Conservation (phyloP, 1,140 invertebrate species). For the Eueides isabella region DNA sequence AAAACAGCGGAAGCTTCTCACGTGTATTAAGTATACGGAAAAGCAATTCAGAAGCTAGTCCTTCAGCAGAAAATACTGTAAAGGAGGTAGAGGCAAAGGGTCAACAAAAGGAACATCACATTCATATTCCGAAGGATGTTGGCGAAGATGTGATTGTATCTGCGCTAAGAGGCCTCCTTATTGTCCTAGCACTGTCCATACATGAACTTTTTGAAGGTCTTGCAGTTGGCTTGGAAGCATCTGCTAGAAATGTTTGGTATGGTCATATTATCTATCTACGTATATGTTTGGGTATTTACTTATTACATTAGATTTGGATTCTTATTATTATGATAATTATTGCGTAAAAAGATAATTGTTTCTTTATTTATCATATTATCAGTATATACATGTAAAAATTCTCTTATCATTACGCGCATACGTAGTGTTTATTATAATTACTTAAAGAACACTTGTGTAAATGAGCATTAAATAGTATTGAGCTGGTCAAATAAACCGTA, state of each 20-base stretch:
- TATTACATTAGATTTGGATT: not conserved
- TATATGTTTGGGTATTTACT: not conserved
- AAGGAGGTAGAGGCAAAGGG: conserved; percentile 62
- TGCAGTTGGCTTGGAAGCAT: conserved; percentile 91
- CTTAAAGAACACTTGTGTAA: not conserved
- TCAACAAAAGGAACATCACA: conserved; percentile 76
- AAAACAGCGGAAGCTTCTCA: conserved; percentile 68
- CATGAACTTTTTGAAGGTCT: conserved; percentile 96
- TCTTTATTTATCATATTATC: not conserved
- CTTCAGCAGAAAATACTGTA: conserved; percentile 35
- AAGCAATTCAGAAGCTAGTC: conserved; percentile 44
- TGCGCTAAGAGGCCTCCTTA: conserved; percentile 88
- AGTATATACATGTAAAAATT: not conserved
- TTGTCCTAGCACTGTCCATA: conserved; percentile 94
- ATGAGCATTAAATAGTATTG: not conserved
- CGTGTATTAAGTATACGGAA: conserved; percentile 68
- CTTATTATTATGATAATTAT: not conserved
- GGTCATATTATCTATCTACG: conserved; percentile 31
- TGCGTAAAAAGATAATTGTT: not conserved
- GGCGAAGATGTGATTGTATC: conserved; percentile 84
- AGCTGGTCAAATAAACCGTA: not conserved
- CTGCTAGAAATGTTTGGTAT: conserved; percentile 87
- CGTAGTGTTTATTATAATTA: not conserved
- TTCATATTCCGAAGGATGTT: conserved; percentile 61
- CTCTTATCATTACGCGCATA: conserved; percentile 6